These are phyloP conservation scores for Zaprionus bogoriensis DNA, from an alignment of 2,888 invertebrate species.

Conservation along the genomic window DNA sequence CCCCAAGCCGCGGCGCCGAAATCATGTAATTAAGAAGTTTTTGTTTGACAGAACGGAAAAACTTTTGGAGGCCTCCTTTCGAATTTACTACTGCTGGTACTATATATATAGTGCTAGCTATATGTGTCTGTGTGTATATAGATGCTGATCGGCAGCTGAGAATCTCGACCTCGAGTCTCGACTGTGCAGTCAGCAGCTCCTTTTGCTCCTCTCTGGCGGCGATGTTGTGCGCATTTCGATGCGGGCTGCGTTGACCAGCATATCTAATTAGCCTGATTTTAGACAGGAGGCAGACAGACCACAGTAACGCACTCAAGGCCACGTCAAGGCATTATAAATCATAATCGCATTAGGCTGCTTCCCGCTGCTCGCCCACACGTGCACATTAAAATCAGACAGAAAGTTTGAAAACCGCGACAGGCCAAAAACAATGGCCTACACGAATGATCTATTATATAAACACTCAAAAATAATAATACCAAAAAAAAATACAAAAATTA, in stretches of 20 bases:
- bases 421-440: conserved; percentile 1
- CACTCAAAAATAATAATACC: background rate
- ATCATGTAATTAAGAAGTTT: conserved; percentile 63
- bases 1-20: conserved; percentile 33
- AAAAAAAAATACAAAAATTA: too few species aligned
- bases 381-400: conserved; percentile 42
- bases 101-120: conserved; percentile 4
- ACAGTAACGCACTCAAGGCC: conserved; percentile 53
- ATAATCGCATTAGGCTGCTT: conserved; percentile 67
- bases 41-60: conserved; percentile 47
- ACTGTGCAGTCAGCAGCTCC: background rate
- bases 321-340: conserved; percentile 53
- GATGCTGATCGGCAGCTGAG: conserved; percentile 16
- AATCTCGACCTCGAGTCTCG: conserved; percentile 19
- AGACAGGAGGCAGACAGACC: conserved; percentile 31
- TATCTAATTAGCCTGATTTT: conserved; percentile 58
- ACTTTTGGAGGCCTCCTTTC: conserved; percentile 54
- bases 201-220: conserved; percentile 25
- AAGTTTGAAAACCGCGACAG: background rate
- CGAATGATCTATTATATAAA: conserved; percentile 58
- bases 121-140: background rate
- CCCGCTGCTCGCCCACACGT: conserved; percentile 47
- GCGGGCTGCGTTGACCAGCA: conserved; percentile 55
- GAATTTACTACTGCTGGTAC: too few species aligned
- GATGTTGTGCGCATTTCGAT: conserved; percentile 45